Evolutionary conservation across 2,888 invertebrate species (phyloP).

Genomic region (Callinectes sapidus): DNA sequence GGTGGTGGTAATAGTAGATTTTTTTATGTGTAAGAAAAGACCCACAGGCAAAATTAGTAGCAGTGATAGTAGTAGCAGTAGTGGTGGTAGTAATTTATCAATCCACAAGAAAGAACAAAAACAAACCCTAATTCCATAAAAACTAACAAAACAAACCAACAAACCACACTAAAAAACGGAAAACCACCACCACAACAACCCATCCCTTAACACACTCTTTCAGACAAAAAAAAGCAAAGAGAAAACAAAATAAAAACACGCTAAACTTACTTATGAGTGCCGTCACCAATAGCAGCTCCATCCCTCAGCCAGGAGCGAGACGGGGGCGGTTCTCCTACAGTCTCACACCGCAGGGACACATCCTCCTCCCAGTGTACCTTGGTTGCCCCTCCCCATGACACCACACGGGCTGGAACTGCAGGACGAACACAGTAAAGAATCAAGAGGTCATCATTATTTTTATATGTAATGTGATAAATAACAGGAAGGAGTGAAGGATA

Average conservation of each 20-base stretch:
- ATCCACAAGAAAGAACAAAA: too few species aligned
- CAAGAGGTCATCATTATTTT: not conserved
- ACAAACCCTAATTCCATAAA: too few species aligned
- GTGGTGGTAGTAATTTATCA: too few species aligned
- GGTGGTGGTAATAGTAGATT: not conserved
- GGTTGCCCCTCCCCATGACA: conserved; percentile 64
- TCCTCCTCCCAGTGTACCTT: conserved; percentile 68
- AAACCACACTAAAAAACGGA: too few species aligned
- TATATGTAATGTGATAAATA: too few species aligned
- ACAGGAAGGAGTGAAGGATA: not conserved
- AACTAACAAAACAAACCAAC: too few species aligned
- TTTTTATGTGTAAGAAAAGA: too few species aligned
- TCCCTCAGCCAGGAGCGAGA: conserved; percentile 56
- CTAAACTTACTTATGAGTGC: conserved; percentile 46
- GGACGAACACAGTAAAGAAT: not conserved
- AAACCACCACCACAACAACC: too few species aligned
- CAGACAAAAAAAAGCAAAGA: not conserved
- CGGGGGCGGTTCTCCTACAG: conserved; percentile 64
- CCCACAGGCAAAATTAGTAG: too few species aligned
- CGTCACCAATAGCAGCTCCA: conserved; percentile 37
- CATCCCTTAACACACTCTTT: too few species aligned
- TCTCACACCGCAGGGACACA: conserved; percentile 63
- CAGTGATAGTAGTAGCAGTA: too few species aligned
- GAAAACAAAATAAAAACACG: not conserved
- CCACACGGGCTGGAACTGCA: conserved; percentile 64